phyloP scores from a whole-genome alignment of 1,140 invertebrate species.

The Drosophila ambigua region DNA sequence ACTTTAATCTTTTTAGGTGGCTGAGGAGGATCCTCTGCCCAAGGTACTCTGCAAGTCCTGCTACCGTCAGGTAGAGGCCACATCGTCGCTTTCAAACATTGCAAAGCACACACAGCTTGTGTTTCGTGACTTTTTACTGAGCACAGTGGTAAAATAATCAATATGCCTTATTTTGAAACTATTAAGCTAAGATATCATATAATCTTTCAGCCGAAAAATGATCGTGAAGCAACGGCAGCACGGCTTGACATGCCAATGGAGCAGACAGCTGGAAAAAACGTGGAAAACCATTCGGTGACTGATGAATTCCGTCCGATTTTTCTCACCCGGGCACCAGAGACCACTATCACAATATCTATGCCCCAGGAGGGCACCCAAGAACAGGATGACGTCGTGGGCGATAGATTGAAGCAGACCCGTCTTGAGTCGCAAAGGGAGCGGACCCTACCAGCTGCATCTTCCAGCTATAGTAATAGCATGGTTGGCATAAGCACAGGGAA shows the following conservation, averaged over 20 bases:
- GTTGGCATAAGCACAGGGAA: constrained; percentile 9
- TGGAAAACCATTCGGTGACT: neutral
- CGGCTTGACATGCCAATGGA: constrained; percentile 14
- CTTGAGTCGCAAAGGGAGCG: neutral
- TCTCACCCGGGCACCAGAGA: constrained; percentile 39
- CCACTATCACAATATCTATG: constrained; percentile 26
- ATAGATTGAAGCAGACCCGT: constrained; percentile 11
- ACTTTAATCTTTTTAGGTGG: constrained; percentile 43
- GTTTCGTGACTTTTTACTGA: constrained; percentile 73
- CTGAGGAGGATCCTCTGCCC: constrained; percentile 71
- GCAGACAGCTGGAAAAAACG: neutral
- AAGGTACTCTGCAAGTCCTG: constrained; percentile 79
- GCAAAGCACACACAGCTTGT: constrained; percentile 76
- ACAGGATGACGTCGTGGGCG: constrained; percentile 18
- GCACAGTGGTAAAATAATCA: constrained; percentile 61
- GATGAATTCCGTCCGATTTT: constrained; percentile 62
- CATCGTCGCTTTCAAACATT: constrained; percentile 76
- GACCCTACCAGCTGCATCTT: neutral
- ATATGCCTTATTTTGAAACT: neutral
- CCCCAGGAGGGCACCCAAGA: neutral
- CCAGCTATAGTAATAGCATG: neutral
- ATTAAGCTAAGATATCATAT: neutral
- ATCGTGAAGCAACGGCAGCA: constrained; percentile 39
- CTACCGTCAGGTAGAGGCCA: constrained; percentile 78
- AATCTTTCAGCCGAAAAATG: constrained; percentile 56